Conservation (phyloP, 2,113 vertebrate genomes). For the Murina feae region DNA sequence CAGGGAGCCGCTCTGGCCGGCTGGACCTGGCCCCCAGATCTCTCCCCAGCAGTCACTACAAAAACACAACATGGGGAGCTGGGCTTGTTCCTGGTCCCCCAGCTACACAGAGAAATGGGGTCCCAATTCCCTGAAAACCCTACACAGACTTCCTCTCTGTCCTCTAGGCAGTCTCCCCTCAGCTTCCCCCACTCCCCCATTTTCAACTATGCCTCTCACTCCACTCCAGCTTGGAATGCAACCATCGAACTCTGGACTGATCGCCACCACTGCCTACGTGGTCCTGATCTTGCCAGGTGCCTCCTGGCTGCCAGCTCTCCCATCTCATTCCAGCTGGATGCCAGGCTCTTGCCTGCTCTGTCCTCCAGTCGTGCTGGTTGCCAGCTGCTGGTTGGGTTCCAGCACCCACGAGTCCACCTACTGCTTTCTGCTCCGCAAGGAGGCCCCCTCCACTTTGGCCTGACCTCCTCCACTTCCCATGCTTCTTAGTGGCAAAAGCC, state of each 20-base stretch:
- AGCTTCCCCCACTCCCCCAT: not conserved
- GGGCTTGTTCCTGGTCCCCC: too few species aligned
- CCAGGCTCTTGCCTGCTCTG: not conserved
- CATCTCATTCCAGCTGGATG: not conserved
- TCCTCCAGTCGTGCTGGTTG: not conserved
- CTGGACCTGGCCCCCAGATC: not conserved
- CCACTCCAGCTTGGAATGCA: not conserved
- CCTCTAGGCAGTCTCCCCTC: not conserved
- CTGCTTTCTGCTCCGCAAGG: not conserved
- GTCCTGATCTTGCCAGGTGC: not conserved
- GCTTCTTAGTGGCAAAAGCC: not conserved
- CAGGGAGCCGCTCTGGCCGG: not conserved
- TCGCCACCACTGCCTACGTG: fast-evolving
- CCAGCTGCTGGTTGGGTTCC: not conserved
- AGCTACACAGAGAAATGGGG: too few species aligned
- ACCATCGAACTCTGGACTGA: not conserved
- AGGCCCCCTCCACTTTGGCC: not conserved
- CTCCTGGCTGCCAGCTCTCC: not conserved
- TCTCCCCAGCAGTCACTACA: too few species aligned
- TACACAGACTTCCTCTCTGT: too few species aligned
- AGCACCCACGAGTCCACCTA: not conserved
- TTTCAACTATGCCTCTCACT: not conserved
- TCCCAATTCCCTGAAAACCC: too few species aligned
- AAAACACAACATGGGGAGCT: too few species aligned
- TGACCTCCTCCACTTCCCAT: not conserved